These are phyloP conservation scores for Incurvaria masculella DNA, from an alignment of 2,888 invertebrate species.

Conservation along the genomic window DNA sequence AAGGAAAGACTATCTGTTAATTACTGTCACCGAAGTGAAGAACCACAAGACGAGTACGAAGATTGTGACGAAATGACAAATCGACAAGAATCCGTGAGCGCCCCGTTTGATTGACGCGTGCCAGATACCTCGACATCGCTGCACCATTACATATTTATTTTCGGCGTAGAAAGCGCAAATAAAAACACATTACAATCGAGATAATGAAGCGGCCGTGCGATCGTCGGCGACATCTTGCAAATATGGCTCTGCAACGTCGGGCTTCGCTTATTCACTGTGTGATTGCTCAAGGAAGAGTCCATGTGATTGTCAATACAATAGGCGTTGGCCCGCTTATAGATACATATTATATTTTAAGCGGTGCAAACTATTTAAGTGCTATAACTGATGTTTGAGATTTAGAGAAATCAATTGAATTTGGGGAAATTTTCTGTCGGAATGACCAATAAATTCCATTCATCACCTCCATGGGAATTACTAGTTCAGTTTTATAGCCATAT, in stretches of 20 bases:
- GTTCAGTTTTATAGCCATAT: too few relatives aligned
- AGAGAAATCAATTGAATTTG: too few relatives aligned
- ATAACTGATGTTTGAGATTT: too few relatives aligned
- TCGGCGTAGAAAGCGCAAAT: slow-evolving; percentile 53
- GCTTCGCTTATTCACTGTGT: slow-evolving; percentile 1
- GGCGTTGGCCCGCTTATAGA: slow-evolving; percentile 14
- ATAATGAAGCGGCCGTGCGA: slow-evolving; percentile 35
- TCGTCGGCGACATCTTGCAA: slow-evolving; percentile 20
- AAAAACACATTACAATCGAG: slow-evolving; percentile 43
- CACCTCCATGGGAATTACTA: too few relatives aligned
- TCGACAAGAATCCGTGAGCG: slow-evolving; percentile 40
- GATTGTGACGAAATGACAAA: slow-evolving; percentile 41
- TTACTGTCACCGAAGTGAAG: slow-evolving; percentile 55
- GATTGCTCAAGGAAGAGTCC: slow-evolving; percentile 23
- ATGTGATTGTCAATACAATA: background rate
- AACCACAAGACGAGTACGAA: background rate
- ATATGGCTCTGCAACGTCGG: slow-evolving; percentile 13
- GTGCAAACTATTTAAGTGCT: slow-evolving; percentile 52
- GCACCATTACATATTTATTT: slow-evolving; percentile 50
- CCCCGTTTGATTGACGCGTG: slow-evolving; percentile 55
- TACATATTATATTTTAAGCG: slow-evolving; percentile 30
- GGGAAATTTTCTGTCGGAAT: too few relatives aligned
- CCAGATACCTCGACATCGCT: slow-evolving; percentile 42
- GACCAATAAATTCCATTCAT: too few relatives aligned
- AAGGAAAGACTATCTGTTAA: slow-evolving; percentile 49